Base-by-base conservation (phyloP, 2,797 vertebrate species). In the Spinus olivaceus region DNA sequence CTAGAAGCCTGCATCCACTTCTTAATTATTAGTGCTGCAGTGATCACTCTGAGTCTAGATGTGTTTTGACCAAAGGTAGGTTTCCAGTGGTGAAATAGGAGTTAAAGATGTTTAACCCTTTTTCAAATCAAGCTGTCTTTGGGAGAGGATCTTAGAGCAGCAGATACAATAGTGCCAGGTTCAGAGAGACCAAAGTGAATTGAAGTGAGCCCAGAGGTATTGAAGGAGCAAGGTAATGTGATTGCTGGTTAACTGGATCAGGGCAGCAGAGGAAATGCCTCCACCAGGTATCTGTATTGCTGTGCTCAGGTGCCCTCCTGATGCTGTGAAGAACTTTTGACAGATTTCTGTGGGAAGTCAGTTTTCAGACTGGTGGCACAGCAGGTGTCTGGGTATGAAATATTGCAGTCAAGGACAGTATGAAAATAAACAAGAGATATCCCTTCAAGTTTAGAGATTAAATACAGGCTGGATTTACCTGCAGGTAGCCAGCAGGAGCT, bases 171-270 rank as follows among this genome's bases (percentile, higher is more conserved):
- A 83, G 64, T 21, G 17, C 63, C 17, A n/a, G 35, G 49, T 57
- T 92, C 23, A 57, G 87, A 94, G 67, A 80, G 49, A 92, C 67
- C 78, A 92, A 92, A 95, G 81, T 79, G 91, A 92, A 93, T 77
- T 77, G 86, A 94, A 90, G 79, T 61, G 94, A 95, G 61, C 89
- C 81, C 87, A 90, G 61, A 82, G 81, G 95, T 89, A 88, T 16
- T 70, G 89, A 91, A 82, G 78, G 81, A 88, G 76, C 57, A 53
- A 67, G 57, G 69, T 82, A 71, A 94, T 80, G 79, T 42, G 64
- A 85, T 93, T 96, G 64, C 67, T 85, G 76, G 13, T 80, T 94
- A 89, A 91, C 81, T 89, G 37, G 57, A 82, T 91, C 35, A 73
- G 76, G 72, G 44, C 49, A 94, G 92, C 86, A 79, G 50, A 73